Conservation (phyloP, 2,113 vertebrate species). For the Coregonus clupeaformis region DNA sequence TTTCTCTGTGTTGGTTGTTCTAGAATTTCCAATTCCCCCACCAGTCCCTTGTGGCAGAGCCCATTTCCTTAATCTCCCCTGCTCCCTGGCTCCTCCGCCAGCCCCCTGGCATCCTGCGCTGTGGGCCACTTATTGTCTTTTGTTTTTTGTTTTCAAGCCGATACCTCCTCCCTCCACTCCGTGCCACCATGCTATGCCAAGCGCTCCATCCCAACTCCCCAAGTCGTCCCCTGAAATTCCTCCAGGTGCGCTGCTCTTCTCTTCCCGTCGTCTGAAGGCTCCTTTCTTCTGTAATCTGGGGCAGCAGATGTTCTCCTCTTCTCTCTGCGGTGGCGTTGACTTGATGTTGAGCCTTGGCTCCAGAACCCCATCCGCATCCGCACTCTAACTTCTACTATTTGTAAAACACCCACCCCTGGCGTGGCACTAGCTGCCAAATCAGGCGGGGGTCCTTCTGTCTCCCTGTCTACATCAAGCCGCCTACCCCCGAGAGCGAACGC, state of each 20-base stretch:
- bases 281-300: conserved; percentile 29
- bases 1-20: conserved; percentile 53
- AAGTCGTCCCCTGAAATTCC: conserved; percentile 11
- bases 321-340: conserved; percentile 25
- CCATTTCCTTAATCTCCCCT: conserved; percentile 12
- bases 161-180: conserved; percentile 19
- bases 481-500: conserved; percentile 76
- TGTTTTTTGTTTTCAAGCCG: conserved; percentile 22
- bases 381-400: conserved; percentile 28
- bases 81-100: not conserved
- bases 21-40: conserved; percentile 18
- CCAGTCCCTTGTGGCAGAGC: conserved; percentile 28
- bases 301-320: conserved; percentile 44
- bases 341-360: conserved; percentile 26
- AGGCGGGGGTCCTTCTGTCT: conserved; percentile 58
- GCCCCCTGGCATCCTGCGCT: conserved; percentile 17
- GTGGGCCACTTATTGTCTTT: conserved; percentile 43
- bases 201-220: conserved; percentile 28
- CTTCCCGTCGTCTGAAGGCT: conserved; percentile 14
- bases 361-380: conserved; percentile 19
- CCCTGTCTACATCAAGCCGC: conserved; percentile 85
- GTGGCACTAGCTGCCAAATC: conserved; percentile 71
- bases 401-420: conserved; percentile 68
- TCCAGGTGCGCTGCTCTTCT: conserved; percentile 1
- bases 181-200: conserved; percentile 33